These are phyloP conservation scores for Pasiphila rectangulata DNA, from an alignment of 2,888 invertebrate species.

Conservation along the genomic window DNA sequence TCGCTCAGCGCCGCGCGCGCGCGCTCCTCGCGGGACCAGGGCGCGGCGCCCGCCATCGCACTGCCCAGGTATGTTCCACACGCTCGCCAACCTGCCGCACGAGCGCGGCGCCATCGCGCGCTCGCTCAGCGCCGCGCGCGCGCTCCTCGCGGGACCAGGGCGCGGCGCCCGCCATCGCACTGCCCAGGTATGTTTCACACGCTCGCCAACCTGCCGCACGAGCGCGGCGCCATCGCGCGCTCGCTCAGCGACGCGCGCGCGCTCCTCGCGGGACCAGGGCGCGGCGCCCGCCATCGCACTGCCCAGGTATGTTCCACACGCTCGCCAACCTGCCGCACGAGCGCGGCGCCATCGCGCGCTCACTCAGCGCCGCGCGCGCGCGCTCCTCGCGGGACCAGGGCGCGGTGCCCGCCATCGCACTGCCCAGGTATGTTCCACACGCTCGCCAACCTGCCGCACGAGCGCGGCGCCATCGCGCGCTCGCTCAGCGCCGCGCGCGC, in stretches of 20 bases:
- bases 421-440: conserved; percentile 98
- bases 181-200: conserved; percentile 98
- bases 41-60: conserved; percentile 12
- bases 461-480: conserved; percentile 93
- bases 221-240: conserved; percentile 93
- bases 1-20: conserved; percentile 72
- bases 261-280: conserved; percentile 36
- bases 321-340: conserved; percentile 98
- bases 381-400: conserved; percentile 37
- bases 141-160: conserved; percentile 35
- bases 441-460: conserved; percentile 97
- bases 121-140: conserved; percentile 73
- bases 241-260: conserved; percentile 71
- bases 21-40: conserved; percentile 35
- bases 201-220: conserved; percentile 97
- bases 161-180: conserved; percentile 7
- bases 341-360: conserved; percentile 91
- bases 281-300: conserved; percentile 8
- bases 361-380: conserved; percentile 65
- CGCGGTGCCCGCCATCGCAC: conserved; percentile 7
- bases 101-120: conserved; percentile 94
- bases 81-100: conserved; percentile 97
- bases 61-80: conserved; percentile 98
- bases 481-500: conserved; percentile 72
- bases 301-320: conserved; percentile 97